Base-by-base conservation (phyloP, 2,888 invertebrate species). In the Agriopis marginaria region DNA sequence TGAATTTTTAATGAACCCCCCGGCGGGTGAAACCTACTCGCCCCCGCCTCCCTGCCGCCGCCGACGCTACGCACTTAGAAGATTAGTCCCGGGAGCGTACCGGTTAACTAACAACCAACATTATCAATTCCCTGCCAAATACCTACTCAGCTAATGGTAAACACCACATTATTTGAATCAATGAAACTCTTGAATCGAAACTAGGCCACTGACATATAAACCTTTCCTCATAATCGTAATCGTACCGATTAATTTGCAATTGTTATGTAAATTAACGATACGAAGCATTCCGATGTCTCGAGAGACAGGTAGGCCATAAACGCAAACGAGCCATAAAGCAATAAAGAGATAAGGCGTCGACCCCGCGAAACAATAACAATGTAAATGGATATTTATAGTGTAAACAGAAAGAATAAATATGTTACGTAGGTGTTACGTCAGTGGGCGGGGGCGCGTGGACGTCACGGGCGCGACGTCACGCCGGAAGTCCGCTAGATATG, bases 1-100 rank as follows among this genome's bases (percentile, higher is more conserved):
- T 94, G 93, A 93, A 93, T 92, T 93, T 93, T 93, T 94, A 94
- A 94, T 93, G 92, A 93, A 87, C 82, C 81, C 80, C 82, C 82
- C 82, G 75, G 79, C 76, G 76, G 66, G 67, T 49, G 65, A 72
- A 53, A 67, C 68, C 67, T 65, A 74, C 76, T 58, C 77, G 64
- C 70, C 72, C 76, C 76, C 58, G 14, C 58, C 56, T 3, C 51
- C 40, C 12, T 56, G 11, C 79, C 71, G 73, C 69, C 77, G 74
- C 78, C 70, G 76, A 84, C 85, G 87, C 84, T 87, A 91, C 93
- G 93, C 93, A 93, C 94, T 93, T 92, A 93, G 90, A 85, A 93
- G 92, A 93, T 94, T 94, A 93, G 93, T 90, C 93, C 90, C 92
- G 82, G 81, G 92, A 90, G 92, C 87, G 81, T 82, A 85, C 83